Percentiles rank a stretch among this genome's conserved stretches.
These are phyloP conservation scores for Eublepharis macularius DNA, from an alignment of 2,113 vertebrate species.

Conservation along the genomic window DNA sequence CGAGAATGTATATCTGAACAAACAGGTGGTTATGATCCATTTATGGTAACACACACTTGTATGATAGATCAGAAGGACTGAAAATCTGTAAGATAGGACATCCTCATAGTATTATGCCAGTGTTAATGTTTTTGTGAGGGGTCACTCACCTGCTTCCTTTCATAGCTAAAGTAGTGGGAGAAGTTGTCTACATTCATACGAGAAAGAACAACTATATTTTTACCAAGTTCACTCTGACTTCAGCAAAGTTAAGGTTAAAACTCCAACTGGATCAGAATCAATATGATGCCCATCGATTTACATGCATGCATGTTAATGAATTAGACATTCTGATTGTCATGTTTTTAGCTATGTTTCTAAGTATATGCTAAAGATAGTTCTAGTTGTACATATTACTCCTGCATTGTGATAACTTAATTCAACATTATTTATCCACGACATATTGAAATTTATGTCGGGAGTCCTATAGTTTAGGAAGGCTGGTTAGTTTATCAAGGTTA, in stretches of 20 bases:
- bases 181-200: neutral
- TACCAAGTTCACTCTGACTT: neutral
- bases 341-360: neutral
- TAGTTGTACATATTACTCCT: conserved; percentile 30
- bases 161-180: conserved; percentile 29
- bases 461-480: conserved; percentile 24
- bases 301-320: conserved; percentile 13
- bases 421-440: conserved; percentile 19
- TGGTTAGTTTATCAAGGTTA: neutral
- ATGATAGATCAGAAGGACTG: neutral
- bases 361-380: conserved; percentile 13
- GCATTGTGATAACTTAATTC: conserved; percentile 26
- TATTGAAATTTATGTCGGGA: conserved; percentile 10
- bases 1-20: neutral
- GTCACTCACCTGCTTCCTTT: neutral
- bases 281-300: neutral
- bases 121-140: conserved; percentile 17
- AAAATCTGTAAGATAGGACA: neutral
- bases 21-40: conserved; percentile 11
- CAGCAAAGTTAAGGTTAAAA: conserved; percentile 19
- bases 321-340: conserved; percentile 30
- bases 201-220: neutral
- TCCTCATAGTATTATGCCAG: neutral
- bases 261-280: conserved; percentile 14
- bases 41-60: neutral